Base-by-base conservation (phyloP, 2,888 invertebrate species). In the Timandra comae region DNA sequence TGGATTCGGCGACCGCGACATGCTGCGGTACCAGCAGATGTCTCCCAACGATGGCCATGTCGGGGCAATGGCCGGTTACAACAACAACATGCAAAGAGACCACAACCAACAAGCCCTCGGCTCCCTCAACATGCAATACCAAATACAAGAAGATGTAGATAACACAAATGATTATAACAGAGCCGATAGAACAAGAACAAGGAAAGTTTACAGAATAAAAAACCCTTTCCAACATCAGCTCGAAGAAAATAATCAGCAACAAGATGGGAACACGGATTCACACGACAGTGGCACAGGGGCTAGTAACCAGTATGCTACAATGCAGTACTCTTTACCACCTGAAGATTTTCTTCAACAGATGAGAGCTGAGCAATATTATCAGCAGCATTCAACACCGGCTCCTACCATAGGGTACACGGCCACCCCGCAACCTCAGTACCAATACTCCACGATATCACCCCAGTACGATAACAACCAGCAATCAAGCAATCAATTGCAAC, bases 251-350 rank as follows among this genome's bases (percentile, higher is more conserved):
- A 56, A 52, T 32, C 52, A 51, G 34, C 66, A 63, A 41, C 61
- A 53, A 13, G 62, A 62, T 12, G 59, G 52, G 23, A 62, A 52
- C 22, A 41, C 47, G 33, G 59, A 66, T 41, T 34, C 56, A 21
- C 71, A 68, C 30, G 86, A 87, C 59, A 77, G 59, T 43, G 74
- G 70, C 29, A 60, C 68, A 12, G 79, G 78, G 52, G 77, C 84
- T 63, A 86, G 85, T 69, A 84, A 82, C 63, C 84, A 85, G 64
- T 81, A 85, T 69, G 67, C 78, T 40, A 69, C 80, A 23, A 56
- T 82, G 58, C 82, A 84, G 62, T 86, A 84, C 54, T 82, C 82
- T 16, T 60, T 86, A 40, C 86, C 86, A 38, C 85, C 86, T 6
- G 85, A 86, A 35, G 80, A 82, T 23, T 87, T 84, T 38, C 57